Evolutionary conservation across 2,888 invertebrate genomes (phyloP).

Genomic region (Callinectes sapidus): DNA sequence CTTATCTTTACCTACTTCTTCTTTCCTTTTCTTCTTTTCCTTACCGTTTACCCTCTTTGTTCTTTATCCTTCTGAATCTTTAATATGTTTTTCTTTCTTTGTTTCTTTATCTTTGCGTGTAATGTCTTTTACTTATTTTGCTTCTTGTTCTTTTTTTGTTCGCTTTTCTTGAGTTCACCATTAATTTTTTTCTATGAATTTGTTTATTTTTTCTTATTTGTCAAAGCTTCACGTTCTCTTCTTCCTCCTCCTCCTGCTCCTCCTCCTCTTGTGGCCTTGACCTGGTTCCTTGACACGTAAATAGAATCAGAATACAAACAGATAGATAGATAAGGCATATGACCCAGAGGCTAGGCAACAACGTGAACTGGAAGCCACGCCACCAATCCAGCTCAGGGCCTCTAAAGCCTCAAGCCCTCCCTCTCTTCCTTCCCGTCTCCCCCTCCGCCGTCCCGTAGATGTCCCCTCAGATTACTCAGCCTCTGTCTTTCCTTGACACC

Average conservation of each 20-base stretch:
- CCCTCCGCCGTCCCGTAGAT: not conserved
- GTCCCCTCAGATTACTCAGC: slow-evolving; percentile 28
- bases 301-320: not conserved
- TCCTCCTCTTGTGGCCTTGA: not conserved
- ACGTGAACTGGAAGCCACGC: not conserved
- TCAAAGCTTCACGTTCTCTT: not conserved
- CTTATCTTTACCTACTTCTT: not conserved
- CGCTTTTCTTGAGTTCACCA: not conserved
- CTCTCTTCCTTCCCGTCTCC: not conserved
- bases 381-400: not conserved
- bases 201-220: not conserved
- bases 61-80: not conserved
- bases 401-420: not conserved
- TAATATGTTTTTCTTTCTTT: not conserved
- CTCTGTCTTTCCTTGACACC: slow-evolving; percentile 6
- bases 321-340: not conserved
- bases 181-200: not conserved
- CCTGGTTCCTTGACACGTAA: not conserved
- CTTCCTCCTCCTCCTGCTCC: not conserved
- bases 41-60: not conserved
- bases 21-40: not conserved
- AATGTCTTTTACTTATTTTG: not conserved
- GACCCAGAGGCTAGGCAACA: not conserved
- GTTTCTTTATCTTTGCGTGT: not conserved
- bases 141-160: not conserved